phyloP scores from a whole-genome alignment of 1,140 invertebrate species.

The Zophobas morio region DNA sequence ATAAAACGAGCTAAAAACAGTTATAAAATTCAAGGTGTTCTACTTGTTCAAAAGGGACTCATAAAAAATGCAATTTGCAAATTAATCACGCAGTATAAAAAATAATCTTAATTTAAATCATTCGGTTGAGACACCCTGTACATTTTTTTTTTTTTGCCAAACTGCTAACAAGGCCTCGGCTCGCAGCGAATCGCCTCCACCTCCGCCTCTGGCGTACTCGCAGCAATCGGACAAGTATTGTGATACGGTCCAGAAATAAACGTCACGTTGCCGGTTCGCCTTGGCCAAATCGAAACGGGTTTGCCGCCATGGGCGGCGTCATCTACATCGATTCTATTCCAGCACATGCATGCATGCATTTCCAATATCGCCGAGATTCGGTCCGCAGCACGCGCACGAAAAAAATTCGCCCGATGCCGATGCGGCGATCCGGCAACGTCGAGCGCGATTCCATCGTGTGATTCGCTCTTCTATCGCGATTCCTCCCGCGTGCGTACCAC shows the following conservation, averaged over 20 bases:
- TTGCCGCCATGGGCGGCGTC: conserved; percentile 35
- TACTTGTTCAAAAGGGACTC: too few species aligned
- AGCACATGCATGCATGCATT: neutral
- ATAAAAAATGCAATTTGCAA: too few species aligned
- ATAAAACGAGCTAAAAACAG: too few species aligned
- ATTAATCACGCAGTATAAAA: too few species aligned
- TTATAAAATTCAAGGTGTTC: too few species aligned
- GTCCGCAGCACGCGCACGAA: too few species aligned
- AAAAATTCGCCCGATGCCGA: too few species aligned
- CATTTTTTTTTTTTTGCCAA: neutral
- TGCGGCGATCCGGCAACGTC: too few species aligned
- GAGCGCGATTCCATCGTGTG: neutral
- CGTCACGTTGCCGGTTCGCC: conserved; percentile 34
- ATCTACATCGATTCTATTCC: conserved; percentile 15
- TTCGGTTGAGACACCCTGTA: neutral
- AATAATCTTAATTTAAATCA: neutral
- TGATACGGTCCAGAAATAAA: conserved; percentile 32
- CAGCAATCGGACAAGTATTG: neutral
- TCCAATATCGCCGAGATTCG: neutral
- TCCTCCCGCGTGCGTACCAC: conserved; percentile 33
- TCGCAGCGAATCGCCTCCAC: neutral
- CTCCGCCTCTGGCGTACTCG: neutral
- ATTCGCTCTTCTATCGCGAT: conserved; percentile 6
- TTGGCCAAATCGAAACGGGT: conserved; percentile 33
- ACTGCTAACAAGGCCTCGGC: neutral